Evolutionary conservation across 2,113 vertebrate genomes (phyloP).

Genomic region (Amphiprion ocellaris): DNA sequence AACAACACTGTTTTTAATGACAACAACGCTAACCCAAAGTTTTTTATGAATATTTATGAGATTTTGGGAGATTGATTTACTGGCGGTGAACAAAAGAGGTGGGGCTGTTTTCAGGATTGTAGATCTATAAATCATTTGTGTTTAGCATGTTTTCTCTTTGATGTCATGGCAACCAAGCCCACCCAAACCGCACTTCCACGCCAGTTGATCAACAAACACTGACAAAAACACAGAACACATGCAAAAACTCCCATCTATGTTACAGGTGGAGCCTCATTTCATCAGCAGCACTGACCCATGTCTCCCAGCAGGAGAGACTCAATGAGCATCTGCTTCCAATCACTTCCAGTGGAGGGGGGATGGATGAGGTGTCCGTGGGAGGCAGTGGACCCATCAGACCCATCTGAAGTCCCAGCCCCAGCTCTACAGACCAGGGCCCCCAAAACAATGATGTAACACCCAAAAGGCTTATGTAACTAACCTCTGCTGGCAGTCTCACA

Average conservation of each 20-base stretch:
- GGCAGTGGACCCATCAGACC: slow-evolving; percentile 27
- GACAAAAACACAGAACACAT: slow-evolving; percentile 5
- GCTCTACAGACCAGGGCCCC: slow-evolving; percentile 38
- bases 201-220: slow-evolving; percentile 33
- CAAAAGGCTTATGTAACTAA: slow-evolving; percentile 71
- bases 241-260: neutral
- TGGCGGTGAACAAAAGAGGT: slow-evolving; percentile 45
- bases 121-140: slow-evolving; percentile 55
- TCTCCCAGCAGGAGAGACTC: slow-evolving; percentile 33
- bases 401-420: slow-evolving; percentile 35
- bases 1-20: neutral
- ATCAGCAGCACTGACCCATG: slow-evolving; percentile 24
- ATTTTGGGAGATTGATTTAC: slow-evolving; percentile 38
- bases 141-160: slow-evolving; percentile 54
- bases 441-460: slow-evolving; percentile 72
- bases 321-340: slow-evolving; percentile 73
- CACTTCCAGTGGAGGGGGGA: neutral
- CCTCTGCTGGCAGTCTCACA: slow-evolving; percentile 46
- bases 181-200: slow-evolving; percentile 47
- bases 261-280: slow-evolving; percentile 50
- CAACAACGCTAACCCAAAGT: slow-evolving; percentile 3
- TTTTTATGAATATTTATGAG: slow-evolving; percentile 28
- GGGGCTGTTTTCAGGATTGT: slow-evolving; percentile 41
- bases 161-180: slow-evolving; percentile 63
- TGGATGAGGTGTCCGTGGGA: slow-evolving; percentile 26